phyloP scores from a whole-genome alignment of 2,113 vertebrate genomes.

The Hemiprocne comata region DNA sequence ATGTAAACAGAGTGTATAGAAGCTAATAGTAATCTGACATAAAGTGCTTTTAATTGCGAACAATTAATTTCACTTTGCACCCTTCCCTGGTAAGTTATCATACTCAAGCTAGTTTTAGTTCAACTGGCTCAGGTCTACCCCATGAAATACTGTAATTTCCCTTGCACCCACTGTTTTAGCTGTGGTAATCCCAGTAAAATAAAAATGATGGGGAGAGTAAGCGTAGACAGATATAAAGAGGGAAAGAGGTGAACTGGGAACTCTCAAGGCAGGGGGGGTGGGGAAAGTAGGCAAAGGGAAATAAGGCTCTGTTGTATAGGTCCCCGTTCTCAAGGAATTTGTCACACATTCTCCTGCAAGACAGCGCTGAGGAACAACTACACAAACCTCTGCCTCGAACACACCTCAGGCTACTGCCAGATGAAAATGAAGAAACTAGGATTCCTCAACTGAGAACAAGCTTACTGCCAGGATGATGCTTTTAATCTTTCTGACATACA shows the following conservation, averaged over 20 bases:
- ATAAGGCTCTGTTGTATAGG: not conserved
- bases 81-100: constrained; percentile 19
- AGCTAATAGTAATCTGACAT: not conserved
- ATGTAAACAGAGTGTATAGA: constrained; percentile 10
- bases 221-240: not conserved
- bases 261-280: not conserved
- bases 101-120: constrained; percentile 3
- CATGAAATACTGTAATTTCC: not conserved
- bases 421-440: constrained; percentile 12
- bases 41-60: constrained; percentile 10
- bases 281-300: not conserved
- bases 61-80: not conserved
- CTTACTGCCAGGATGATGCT: not conserved
- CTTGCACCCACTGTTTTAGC: not conserved
- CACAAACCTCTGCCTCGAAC: constrained; percentile 7
- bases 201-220: not conserved
- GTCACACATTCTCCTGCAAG: not conserved
- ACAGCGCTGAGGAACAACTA: not conserved
- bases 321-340: constrained; percentile 3
- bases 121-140: not conserved
- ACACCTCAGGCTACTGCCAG: not conserved
- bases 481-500: not conserved
- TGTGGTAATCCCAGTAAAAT: not conserved
- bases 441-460: constrained; percentile 8
- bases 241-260: not conserved